Evolutionary conservation across 2,797 vertebrate genomes (phyloP).

Genomic region (Gouania willdenowi): DNA sequence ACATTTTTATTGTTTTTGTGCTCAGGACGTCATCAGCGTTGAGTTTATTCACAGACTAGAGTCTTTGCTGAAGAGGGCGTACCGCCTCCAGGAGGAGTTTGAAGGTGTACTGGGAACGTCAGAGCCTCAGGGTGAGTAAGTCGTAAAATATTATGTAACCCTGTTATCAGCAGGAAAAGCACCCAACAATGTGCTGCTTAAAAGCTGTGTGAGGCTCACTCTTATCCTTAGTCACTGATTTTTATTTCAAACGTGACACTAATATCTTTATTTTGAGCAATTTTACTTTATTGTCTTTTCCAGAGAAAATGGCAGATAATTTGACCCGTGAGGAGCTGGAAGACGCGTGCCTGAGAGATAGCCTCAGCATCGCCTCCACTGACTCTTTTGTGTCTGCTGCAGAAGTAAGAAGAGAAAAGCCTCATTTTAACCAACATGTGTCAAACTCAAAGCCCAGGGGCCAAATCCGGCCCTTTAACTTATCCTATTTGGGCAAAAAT

Average conservation of each 20-base stretch:
- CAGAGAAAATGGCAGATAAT: slow-evolving; percentile 81
- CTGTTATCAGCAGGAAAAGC: too few species aligned
- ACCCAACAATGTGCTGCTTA: too few species aligned
- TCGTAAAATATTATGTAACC: background rate
- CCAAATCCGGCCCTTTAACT: too few species aligned
- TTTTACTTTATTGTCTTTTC: too few species aligned
- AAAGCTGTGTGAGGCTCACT: too few species aligned
- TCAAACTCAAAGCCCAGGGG: too few species aligned
- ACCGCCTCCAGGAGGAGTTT: slow-evolving; percentile 96
- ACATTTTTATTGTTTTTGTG: too few species aligned
- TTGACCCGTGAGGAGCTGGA: slow-evolving; percentile 77
- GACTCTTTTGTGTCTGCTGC: slow-evolving; percentile 92
- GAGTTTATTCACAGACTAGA: slow-evolving; percentile 96
- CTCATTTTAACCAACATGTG: too few species aligned
- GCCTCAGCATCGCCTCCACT: slow-evolving; percentile 84
- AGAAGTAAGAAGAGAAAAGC: slow-evolving; percentile 85
- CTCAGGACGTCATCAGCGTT: slow-evolving; percentile 88
- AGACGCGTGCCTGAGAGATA: slow-evolving; percentile 83
- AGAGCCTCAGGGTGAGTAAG: slow-evolving; percentile 82
- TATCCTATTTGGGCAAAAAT: too few species aligned
- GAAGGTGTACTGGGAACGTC: slow-evolving; percentile 84
- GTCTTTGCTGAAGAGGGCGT: slow-evolving; percentile 90
- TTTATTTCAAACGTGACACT: too few species aligned
- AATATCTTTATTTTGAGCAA: too few species aligned
- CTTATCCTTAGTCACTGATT: too few species aligned